Base-by-base conservation (phyloP, 2,888 invertebrate genomes). In the Calameuta pallipes region DNA sequence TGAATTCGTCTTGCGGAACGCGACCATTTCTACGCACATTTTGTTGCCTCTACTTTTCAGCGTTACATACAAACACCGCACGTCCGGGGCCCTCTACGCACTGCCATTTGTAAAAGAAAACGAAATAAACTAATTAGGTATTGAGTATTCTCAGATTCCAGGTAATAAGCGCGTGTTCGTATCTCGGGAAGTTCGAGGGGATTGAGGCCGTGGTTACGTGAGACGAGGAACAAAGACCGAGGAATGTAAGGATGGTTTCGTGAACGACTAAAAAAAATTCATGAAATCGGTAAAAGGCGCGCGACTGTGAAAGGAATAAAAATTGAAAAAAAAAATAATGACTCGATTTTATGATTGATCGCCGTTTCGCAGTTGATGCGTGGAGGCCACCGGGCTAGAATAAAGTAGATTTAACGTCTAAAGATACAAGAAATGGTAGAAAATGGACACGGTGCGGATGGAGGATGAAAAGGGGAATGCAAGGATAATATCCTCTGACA, bases 301-400 rank as follows among this genome's bases (percentile, higher is more conserved):
- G 56, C 56, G 56, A 15, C 56, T 56, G 9, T 56, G 56, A 56
- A 23, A 74, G 13, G 33, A 75, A 78, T 41, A 69, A 30, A 33
- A 78, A 70, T 75, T n/a, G 23, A 69, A 74, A 36, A 69, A 69
- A 36, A 77, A 74, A 73, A 71, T n/a, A 12, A 71, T 71, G 71
- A 71, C 71, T 71, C 71, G 31, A 71, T 71, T 71, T 71, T 4
- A 71, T 71, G 71, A 71, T 34, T 15, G 71, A 71, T 71, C 71
- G 71, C 71, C 71, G 71, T 71, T 71, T 71, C 71, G 73, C 37
- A 78, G 75, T 76, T 79, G 78, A 79, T 80, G 82, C 80, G 82
- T 79, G 80, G 81, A 81, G 82, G 81, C 80, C 83, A 82, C 81
- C 81, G 82, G 83, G 78, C 81, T 83, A 78, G 80, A 82, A 79